Percentiles rank a stretch among this genome's conserved stretches.
phyloP scores from a whole-genome alignment of 2,113 vertebrate genomes.

The Ophiodon elongatus region DNA sequence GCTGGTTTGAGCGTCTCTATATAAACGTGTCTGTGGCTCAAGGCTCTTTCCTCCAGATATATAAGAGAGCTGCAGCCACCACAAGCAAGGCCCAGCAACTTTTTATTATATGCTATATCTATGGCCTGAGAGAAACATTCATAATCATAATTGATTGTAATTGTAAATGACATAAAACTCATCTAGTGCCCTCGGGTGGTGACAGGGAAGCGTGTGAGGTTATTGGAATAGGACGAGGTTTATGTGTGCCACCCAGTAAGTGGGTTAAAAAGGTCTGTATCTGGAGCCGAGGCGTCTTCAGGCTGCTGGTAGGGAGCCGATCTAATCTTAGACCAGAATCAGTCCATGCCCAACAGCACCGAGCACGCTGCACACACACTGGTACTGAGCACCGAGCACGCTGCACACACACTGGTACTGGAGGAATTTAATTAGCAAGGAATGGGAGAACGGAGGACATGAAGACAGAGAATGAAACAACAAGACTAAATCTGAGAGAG shows the following conservation, averaged over 20 bases:
- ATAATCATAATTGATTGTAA: not conserved
- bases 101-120: not conserved
- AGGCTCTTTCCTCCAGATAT: not conserved
- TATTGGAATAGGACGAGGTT: not conserved
- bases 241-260: conserved; percentile 32
- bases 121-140: not conserved
- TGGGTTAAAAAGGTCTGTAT: conserved; percentile 35
- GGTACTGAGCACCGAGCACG: too few species aligned
- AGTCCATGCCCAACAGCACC: conserved; percentile 25
- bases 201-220: not conserved
- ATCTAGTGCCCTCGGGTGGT: not conserved
- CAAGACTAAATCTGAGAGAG: not conserved
- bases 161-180: not conserved
- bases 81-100: not conserved
- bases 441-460: not conserved
- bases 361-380: not conserved
- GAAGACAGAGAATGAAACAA: not conserved
- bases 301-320: conserved; percentile 11
- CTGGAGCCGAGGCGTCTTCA: conserved; percentile 23
- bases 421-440: too few species aligned
- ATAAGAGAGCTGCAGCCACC: not conserved
- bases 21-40: not conserved
- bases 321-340: conserved; percentile 50
- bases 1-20: too few species aligned
- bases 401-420: too few species aligned